Conservation (phyloP, 2,113 vertebrate species). For the Grallaria varia region DNA sequence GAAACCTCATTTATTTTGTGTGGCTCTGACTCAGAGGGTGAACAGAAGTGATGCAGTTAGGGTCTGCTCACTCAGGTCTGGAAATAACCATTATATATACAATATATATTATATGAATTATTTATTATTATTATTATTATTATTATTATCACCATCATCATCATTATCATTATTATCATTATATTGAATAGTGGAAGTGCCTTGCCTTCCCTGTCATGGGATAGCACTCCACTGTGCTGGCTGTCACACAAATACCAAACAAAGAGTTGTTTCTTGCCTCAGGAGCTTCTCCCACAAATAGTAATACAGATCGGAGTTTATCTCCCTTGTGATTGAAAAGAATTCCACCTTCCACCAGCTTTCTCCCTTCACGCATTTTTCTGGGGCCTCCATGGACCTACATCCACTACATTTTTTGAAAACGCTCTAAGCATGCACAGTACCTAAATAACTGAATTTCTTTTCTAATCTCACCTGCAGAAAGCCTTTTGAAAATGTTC, state of each 20-base stretch:
- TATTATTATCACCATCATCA: too few species aligned
- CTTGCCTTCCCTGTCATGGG: neutral
- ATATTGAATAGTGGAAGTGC: neutral
- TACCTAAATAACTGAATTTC: neutral
- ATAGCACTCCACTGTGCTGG: neutral
- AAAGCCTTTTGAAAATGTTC: neutral
- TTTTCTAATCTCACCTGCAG: neutral
- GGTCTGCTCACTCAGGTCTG: neutral
- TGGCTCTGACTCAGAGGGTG: neutral
- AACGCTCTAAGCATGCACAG: neutral
- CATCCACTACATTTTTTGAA: neutral
- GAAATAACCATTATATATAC: neutral
- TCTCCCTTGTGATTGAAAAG: neutral
- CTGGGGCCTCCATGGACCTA: neutral
- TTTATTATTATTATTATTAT: too few species aligned
- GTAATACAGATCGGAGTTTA: neutral
- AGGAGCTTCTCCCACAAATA: neutral
- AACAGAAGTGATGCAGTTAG: neutral
- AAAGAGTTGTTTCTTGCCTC: neutral
- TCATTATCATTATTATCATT: too few species aligned
- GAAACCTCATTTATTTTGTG: fast-evolving
- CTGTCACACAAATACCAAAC: neutral
- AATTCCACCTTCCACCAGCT: neutral
- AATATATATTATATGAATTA: too few species aligned
- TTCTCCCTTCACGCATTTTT: neutral